Evolutionary conservation across 53 echinoderm and acorn worm species (phyloP), one percentile per base, ranked within the genome.

Genomic region (Zoroaster sp.): DNA sequence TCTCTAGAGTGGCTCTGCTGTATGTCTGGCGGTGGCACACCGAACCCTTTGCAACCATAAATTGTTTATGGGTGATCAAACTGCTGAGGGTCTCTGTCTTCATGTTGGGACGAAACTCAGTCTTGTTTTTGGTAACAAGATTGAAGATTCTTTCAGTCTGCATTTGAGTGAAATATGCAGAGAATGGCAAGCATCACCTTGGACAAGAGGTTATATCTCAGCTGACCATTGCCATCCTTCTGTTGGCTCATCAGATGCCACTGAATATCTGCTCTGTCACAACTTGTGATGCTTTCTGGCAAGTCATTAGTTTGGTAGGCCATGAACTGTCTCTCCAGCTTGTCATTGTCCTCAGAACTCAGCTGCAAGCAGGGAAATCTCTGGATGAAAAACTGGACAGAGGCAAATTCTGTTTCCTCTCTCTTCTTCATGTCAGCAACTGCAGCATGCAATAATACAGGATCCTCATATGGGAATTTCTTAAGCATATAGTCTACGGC

Each of bases 401-500:
- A 74, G 42, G 30, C 42, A 44, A 74, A 74, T 44, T 74, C 45
- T 17, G 42, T 44, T 4, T 74, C 74, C 21, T 43, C 74, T 20
- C 44, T 38, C 11, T 10, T 33, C 9, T 35, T 71, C 71, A 37
- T 33, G 71, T 71, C 71, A 71, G 12, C 37, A 71, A 71, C 12
- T 71, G 71, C 37, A 71, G 71, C 71, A 71, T 71, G 75, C 4
- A 41, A 51, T 14, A 91, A 42, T 2, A 91, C 85, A 36, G 73
- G 87, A 15, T 86, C 91, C 44, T 87, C 71, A 36, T 86, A 86
- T 78, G 87, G 86, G 69, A 91, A 91, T 69, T 78, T 87, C 52
- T 85, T 71, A 3, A 71, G 38, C 71, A 38, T 71, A 38, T 71
- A 71, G 12, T 71, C 71, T 11, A 71, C 38, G 45, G 77, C 77